phyloP scores from a whole-genome alignment of 2,888 invertebrate species.

The Drosophila nigricruria region DNA sequence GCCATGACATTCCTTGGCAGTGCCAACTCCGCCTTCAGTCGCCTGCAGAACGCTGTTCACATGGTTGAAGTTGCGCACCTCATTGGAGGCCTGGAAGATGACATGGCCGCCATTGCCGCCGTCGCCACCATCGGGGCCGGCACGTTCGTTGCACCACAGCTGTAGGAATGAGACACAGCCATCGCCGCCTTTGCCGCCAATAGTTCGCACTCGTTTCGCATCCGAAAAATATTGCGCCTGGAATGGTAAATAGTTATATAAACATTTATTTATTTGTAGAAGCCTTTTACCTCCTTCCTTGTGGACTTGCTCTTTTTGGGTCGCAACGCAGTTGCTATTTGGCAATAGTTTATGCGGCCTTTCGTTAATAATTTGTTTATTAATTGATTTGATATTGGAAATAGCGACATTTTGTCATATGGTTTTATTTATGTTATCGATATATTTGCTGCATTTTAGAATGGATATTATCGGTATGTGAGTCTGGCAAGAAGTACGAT shows the following conservation, averaged over 20 bases:
- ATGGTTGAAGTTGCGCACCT: conserved; percentile 90
- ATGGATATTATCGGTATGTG: too few species aligned
- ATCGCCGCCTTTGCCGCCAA: conserved; percentile 96
- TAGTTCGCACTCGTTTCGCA: conserved; percentile 88
- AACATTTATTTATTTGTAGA: conserved; percentile 11
- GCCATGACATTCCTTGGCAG: conserved; percentile 92
- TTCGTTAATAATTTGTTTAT: conserved; percentile 16
- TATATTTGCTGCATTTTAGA: background rate
- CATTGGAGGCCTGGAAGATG: conserved; percentile 90
- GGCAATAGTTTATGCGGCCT: conserved; percentile 45
- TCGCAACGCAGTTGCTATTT: conserved; percentile 82
- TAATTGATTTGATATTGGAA: conserved; percentile 26
- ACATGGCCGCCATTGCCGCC: conserved; percentile 98
- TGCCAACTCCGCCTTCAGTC: conserved; percentile 90
- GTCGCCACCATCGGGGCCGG: conserved; percentile 93
- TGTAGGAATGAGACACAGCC: conserved; percentile 95
- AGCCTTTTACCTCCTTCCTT: conserved; percentile 82
- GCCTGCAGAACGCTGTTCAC: conserved; percentile 88
- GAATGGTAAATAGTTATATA: conserved; percentile 33
- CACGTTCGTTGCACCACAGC: conserved; percentile 93
- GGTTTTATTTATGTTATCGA: conserved; percentile 31
- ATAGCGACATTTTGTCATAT: conserved; percentile 37
- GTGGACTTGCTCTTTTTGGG: conserved; percentile 86
- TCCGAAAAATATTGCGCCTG: conserved; percentile 90
- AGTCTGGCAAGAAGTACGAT: too few species aligned